Evolutionary conservation across 2,797 vertebrate species (phyloP), one percentile per base, ranked within the genome.

Genomic region (Gallinago nigripennis): DNA sequence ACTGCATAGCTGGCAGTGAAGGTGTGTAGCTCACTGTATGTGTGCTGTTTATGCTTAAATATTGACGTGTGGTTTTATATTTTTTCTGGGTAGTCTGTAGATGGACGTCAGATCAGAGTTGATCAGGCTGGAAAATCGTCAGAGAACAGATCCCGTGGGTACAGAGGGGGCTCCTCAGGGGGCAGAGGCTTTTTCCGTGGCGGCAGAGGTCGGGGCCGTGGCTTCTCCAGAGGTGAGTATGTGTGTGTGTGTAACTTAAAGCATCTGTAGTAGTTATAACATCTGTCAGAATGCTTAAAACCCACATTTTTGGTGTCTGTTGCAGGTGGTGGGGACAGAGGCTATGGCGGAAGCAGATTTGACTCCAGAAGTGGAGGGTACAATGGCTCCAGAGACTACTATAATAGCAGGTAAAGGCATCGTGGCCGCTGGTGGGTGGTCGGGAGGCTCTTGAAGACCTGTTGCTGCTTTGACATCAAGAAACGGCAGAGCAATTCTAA

Each of bases 101-200:
- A 99, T 1, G 99, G 99, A 4, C 97, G 99, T 16, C 98, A 98
- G 18, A 99, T 99, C 88, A 98, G 99, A 16, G 99, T 99, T 7
- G 99, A 99, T 64, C 99, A 99, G 95, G 99, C 99, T 2, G 99
- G 99, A 7, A 99, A 99, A 69, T 98, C 98, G 0, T 98, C 99
- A 0, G 98, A 98, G 64, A 98, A 98, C 24, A 98, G 99, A 28
- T 98, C 98, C 33, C 98, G 98, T 4, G 98, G 98, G 5, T 99
- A 98, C 92, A 97, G 98, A 87, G 98, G 98, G 2, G 98, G 98
- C 1, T 98, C 98, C 12, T 85, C 98, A 0, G 98, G 98, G 43
- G 97, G 98, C 75, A 95, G 98, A 82, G 98, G 99, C 17, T 98
- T 98, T 82, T 99, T 99, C 95, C 97, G 99, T 2, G 98, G 98